Percentiles rank a stretch among this genome's conserved stretches.
Evolutionary conservation across 2,113 vertebrate species (phyloP).

Genomic region (Nannospalax galili): DNA sequence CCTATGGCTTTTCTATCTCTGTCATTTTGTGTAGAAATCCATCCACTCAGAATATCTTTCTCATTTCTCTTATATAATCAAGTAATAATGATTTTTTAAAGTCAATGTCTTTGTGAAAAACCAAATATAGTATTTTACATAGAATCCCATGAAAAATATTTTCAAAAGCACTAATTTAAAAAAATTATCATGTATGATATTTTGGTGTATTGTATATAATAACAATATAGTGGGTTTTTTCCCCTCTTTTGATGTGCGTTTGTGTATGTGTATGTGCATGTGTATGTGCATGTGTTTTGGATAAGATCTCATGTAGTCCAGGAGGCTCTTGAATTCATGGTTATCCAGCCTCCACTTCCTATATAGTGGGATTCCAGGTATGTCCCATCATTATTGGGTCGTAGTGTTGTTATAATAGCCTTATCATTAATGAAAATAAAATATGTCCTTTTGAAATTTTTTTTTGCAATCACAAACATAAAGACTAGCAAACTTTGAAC

Average conservation of each 20-base stretch:
- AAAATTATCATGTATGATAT: not conserved
- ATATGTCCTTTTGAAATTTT: not conserved
- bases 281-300: not conserved
- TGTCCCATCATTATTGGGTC: not conserved
- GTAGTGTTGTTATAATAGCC: not conserved
- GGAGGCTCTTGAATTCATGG: not conserved
- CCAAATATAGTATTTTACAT: not conserved
- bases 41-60: not conserved
- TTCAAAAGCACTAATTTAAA: not conserved
- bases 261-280: not conserved
- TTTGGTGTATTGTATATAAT: not conserved
- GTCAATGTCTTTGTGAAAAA: not conserved
- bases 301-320: not conserved
- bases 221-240: not conserved
- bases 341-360: not conserved
- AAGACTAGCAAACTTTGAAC: not conserved
- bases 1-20: not conserved
- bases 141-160: not conserved
- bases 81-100: not conserved
- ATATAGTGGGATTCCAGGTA: not conserved
- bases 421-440: conserved; percentile 3
- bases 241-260: not conserved
- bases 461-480: not conserved
- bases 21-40: not conserved
- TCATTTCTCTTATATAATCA: not conserved